These are phyloP conservation scores for Drosophila trapezifrons DNA, from an alignment of 1,140 invertebrate genomes.

Conservation along the genomic window DNA sequence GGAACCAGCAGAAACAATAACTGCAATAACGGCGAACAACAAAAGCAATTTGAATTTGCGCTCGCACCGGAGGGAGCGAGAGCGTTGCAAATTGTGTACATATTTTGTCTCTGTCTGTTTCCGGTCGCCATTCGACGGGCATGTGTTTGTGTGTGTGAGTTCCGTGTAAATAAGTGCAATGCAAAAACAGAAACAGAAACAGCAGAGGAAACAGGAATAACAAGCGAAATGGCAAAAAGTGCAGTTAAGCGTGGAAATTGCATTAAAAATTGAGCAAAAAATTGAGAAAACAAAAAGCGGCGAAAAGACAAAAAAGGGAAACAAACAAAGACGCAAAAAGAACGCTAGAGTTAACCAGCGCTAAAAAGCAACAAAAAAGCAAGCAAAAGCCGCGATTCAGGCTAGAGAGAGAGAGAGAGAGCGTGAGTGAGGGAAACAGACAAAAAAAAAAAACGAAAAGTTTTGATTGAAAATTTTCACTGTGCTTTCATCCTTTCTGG, in stretches of 20 bases:
- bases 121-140: slow-evolving; percentile 20
- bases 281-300: slow-evolving; percentile 39
- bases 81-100: slow-evolving; percentile 69
- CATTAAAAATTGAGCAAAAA: slow-evolving; percentile 79
- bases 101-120: slow-evolving; percentile 51
- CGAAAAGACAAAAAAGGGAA: slow-evolving; percentile 40
- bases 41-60: slow-evolving; percentile 78
- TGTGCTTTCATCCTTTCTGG: slow-evolving; percentile 66
- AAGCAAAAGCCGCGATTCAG: slow-evolving; percentile 18
- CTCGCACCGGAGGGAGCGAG: slow-evolving; percentile 14
- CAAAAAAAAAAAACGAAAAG: slow-evolving; percentile 54
- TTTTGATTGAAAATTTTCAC: slow-evolving; percentile 81
- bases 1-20: slow-evolving; percentile 55
- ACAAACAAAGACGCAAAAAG: slow-evolving; percentile 43
- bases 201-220: slow-evolving; percentile 36
- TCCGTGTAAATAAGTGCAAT: slow-evolving; percentile 77
- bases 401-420: slow-evolving; percentile 2
- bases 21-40: slow-evolving; percentile 50
- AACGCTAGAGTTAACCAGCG: slow-evolving; percentile 71
- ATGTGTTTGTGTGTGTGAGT: slow-evolving; percentile 35
- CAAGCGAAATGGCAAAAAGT: slow-evolving; percentile 69
- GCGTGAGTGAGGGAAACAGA: not conserved
- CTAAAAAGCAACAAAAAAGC: slow-evolving; percentile 67
- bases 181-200: slow-evolving; percentile 57
- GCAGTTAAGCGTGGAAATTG: slow-evolving; percentile 81